Conservation (phyloP, 1,140 invertebrate species). For the Pseudobourletiella spinata region DNA sequence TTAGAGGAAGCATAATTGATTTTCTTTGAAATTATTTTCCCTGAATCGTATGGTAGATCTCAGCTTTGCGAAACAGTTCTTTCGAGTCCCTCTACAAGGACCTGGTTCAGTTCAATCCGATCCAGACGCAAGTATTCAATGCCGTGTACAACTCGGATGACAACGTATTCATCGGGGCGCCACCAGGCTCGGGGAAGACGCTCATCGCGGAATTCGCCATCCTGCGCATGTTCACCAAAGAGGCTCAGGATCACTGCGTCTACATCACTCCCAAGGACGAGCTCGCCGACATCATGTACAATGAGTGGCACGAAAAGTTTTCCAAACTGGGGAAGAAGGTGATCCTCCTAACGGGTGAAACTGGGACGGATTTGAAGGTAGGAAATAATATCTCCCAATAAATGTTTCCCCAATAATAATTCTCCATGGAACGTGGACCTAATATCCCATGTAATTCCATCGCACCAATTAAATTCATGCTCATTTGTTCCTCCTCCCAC, state of each 20-base stretch:
- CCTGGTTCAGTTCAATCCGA: conserved; percentile 94
- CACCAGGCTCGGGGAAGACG: conserved; percentile 91
- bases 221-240: conserved; percentile 64
- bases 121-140: conserved; percentile 99
- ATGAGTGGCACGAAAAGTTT: conserved; percentile 88
- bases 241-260: conserved; percentile 57
- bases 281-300: conserved; percentile 81
- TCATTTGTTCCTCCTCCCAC: conserved; percentile 5
- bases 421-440: background rate
- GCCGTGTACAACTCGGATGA: conserved; percentile 97
- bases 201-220: conserved; percentile 96
- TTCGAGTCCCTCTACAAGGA: conserved; percentile 80
- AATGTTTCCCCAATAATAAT: too few species aligned
- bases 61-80: conserved; percentile 68
- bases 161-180: conserved; percentile 96
- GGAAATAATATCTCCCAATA: too few species aligned
- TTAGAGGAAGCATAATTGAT: background rate
- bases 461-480: background rate
- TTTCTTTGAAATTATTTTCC: background rate
- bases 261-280: conserved; percentile 89
- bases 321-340: conserved; percentile 73
- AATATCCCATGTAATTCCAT: background rate
- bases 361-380: conserved; percentile 85
- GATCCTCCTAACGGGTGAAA: conserved; percentile 94
- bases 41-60: conserved; percentile 43